Evolutionary conservation across 2,888 invertebrate genomes (phyloP), one percentile per base, ranked within the genome.

Genomic region (Seira musarum): DNA sequence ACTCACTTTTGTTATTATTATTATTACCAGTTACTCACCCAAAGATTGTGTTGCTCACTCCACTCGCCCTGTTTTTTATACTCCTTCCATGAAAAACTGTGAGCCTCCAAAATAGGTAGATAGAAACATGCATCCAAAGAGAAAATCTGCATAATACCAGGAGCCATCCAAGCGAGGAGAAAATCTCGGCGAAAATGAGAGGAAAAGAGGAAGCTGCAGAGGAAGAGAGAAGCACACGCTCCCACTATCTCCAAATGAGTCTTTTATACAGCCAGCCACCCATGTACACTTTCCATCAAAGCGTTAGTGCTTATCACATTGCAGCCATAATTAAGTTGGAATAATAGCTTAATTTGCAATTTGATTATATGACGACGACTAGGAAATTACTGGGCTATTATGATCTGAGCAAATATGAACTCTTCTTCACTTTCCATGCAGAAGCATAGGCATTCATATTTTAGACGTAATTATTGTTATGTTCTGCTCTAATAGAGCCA

Each of bases 281-380:
- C 78, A 72, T 72, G 72, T 67, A 78, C 53, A 60, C 70, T 67
- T 72, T 78, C 78, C 72, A 78, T 78, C 67, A 78, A 78, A 72
- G 72, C 78, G 60, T 73, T 73, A 76, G 79, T 77, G 80, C 84
- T 84, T 84, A 86, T 85, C 84, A 76, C 80, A 74, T 75, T 81
- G 81, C 79, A 79, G 79, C 84, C 84, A 86, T 86, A 86, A 86
- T 86, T 86, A 86, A 86, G 83, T 86, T 84, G 84, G 84, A 85
- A 86, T 85, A 86, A 86, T 86, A 86, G 85, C 84, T 86, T 85
- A 86, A 85, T 86, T 86, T 86, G 85, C 85, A 86, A 85, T 85
- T 86, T 83, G 84, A 86, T 85, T 84, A 85, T 83, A 83, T 74
- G 76, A 67, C 79, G 84, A 81, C 79, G 81, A 81, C 81, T 82